Base-by-base conservation (phyloP, 2,797 vertebrate genomes). In the Phoebastria nigripes region DNA sequence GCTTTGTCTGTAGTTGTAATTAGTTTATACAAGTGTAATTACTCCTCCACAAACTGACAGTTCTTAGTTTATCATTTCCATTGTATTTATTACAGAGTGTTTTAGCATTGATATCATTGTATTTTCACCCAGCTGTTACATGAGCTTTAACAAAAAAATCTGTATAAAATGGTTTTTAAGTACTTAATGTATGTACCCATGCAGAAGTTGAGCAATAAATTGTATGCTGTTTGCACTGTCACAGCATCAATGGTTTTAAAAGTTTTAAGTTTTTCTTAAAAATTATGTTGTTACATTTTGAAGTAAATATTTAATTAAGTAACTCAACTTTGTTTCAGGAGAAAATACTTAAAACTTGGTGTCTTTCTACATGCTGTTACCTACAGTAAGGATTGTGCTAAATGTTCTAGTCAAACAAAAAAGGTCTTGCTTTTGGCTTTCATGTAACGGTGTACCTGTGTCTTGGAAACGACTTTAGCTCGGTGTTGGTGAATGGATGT, bases 171-270 rank as follows among this genome's bases (percentile, higher is more conserved):
- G 96, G 97, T 97, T 98, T 98, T 97, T 95, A 97, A 98, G 98
- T 97, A 98, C 98, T 97, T 97, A 93, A 92, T 97, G 98, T 98
- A 98, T 99, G 98, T 98, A 99, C 97, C 98, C 98, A 98, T 98
- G 98, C 98, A 98, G 98, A 99, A 98, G 97, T 98, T 97, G 98
- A 99, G 99, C 99, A 99, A 99, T 99, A 99, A 99, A 99, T 98
- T 98, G 96, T 98, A 98, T 99, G 99, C 99, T 99, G 99, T 99
- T 98, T 98, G 98, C 98, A 98, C 98, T 97, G 96, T 97, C 97
- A 98, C 98, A 99, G 98, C 99, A 99, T 98, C 98, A 88, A 96
- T 66, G 87, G 97, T 97, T 98, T 97, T 95, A 96, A 97, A 97
- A 91, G 66, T 52, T 95, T 59, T 41, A 69, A 73, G 89, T 94